phyloP scores from a whole-genome alignment of 2,888 invertebrate genomes.

The Lobophora halterata region DNA sequence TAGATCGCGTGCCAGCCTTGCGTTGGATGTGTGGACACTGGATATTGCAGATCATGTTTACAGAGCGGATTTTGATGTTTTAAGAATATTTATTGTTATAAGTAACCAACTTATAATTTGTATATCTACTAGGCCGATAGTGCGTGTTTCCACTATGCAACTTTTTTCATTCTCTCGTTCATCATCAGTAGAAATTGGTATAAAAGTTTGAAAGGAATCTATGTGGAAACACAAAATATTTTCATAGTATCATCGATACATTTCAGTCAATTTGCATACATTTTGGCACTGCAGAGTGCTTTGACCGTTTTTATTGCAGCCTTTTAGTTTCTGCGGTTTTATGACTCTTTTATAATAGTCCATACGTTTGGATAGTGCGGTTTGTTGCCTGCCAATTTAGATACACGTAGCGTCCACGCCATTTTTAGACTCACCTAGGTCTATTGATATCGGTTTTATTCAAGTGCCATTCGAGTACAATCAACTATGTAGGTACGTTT shows the following conservation, averaged over 20 bases:
- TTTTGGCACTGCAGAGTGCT: constrained; percentile 58
- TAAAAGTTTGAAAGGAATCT: no score
- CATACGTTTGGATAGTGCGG: constrained; percentile 25
- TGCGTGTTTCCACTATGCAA: no score
- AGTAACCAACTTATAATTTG: no score
- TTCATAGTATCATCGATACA: constrained; percentile 64
- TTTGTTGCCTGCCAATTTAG: constrained; percentile 29
- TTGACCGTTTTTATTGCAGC: constrained; percentile 59
- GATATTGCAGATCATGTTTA: neutral
- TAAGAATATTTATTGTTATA: no score
- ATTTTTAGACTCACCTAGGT: constrained; percentile 8
- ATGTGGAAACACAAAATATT: constrained; percentile 35
- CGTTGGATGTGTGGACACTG: constrained; percentile 3
- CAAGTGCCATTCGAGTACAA: constrained; percentile 7
- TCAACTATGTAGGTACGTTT: constrained; percentile 5
- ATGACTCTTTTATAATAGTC: constrained; percentile 37
- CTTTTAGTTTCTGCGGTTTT: constrained; percentile 55
- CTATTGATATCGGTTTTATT: constrained; percentile 4
- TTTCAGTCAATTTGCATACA: constrained; percentile 68
- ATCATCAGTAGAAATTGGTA: no score
- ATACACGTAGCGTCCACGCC: constrained; percentile 8
- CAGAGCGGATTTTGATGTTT: no score
- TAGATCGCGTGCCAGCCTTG: constrained; percentile 44
- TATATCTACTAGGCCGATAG: no score
- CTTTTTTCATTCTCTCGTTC: no score